phyloP scores from a whole-genome alignment of 37 sponge, comb jelly and placozoan species.

The Dysidea cf. avara region DNA sequence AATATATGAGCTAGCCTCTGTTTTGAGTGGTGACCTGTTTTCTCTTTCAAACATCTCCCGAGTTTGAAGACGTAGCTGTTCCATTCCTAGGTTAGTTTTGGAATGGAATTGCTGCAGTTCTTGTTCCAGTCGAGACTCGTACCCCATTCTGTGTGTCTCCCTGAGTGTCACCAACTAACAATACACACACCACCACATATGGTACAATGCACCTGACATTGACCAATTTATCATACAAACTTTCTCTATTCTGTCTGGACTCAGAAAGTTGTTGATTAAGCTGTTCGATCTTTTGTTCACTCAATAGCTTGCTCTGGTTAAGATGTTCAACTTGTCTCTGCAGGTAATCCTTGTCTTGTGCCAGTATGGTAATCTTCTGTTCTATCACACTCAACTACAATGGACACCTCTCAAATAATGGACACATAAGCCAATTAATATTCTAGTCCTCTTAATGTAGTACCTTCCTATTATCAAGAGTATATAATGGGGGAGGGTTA shows the following conservation, averaged over 20 bases:
- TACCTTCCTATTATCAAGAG: too few species aligned
- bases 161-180: constrained; percentile 11
- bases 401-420: too few species aligned
- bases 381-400: neutral
- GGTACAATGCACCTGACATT: constrained; percentile 28
- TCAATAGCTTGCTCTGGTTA: constrained; percentile 1
- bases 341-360: constrained; percentile 88
- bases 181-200: neutral
- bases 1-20: too few species aligned
- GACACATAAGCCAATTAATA: too few species aligned
- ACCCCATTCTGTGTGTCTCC: constrained; percentile 64
- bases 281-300: constrained; percentile 58
- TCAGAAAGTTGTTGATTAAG: constrained; percentile 32
- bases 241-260: constrained; percentile 58
- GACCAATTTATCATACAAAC: constrained; percentile 67
- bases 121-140: constrained; percentile 50
- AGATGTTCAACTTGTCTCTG: constrained; percentile 55
- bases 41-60: constrained; percentile 85
- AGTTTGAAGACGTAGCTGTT: constrained; percentile 61
- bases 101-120: constrained; percentile 65
- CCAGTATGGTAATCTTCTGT: constrained; percentile 58
- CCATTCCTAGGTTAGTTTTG: constrained; percentile 61
- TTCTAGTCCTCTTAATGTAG: too few species aligned
- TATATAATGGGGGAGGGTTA: too few species aligned
- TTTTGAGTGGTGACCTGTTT: constrained; percentile 26